Evolutionary conservation across 2,113 vertebrate species (phyloP).

Genomic region (Cololabis saira): DNA sequence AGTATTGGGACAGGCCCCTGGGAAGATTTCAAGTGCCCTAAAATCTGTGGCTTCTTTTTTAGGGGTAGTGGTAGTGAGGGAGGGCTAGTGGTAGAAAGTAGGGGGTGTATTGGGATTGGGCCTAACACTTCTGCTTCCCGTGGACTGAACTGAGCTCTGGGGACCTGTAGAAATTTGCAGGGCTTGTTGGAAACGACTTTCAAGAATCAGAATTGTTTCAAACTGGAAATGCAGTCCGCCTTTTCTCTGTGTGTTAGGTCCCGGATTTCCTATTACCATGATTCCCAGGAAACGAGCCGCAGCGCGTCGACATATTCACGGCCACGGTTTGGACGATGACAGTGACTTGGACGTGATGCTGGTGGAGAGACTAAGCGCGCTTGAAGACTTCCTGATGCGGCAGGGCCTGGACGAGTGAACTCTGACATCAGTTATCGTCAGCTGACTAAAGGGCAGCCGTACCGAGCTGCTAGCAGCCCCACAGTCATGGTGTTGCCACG

Average conservation of each 20-base stretch:
- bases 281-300: slow-evolving; percentile 80
- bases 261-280: slow-evolving; percentile 52
- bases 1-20: too few species aligned
- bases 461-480: slow-evolving; percentile 30
- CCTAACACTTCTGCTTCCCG: too few species aligned
- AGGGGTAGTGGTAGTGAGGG: too few species aligned
- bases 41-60: too few species aligned
- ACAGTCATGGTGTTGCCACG: slow-evolving; percentile 9
- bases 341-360: slow-evolving; percentile 89
- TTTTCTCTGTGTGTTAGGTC: slow-evolving; percentile 25
- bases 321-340: slow-evolving; percentile 57
- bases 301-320: slow-evolving; percentile 81
- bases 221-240: too few species aligned
- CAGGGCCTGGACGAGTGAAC: slow-evolving; percentile 82
- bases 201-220: too few species aligned
- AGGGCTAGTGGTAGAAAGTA: too few species aligned
- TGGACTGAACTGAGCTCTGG: too few species aligned
- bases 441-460: slow-evolving; percentile 24
- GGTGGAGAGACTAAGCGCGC: slow-evolving; percentile 90
- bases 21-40: too few species aligned
- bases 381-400: slow-evolving; percentile 88
- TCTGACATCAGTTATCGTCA: slow-evolving; percentile 38
- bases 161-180: too few species aligned
- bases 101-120: too few species aligned
- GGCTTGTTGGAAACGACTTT: too few species aligned